Evolutionary conservation across 2,888 invertebrate species (phyloP).

Genomic region (Tetheella fluctuosa): DNA sequence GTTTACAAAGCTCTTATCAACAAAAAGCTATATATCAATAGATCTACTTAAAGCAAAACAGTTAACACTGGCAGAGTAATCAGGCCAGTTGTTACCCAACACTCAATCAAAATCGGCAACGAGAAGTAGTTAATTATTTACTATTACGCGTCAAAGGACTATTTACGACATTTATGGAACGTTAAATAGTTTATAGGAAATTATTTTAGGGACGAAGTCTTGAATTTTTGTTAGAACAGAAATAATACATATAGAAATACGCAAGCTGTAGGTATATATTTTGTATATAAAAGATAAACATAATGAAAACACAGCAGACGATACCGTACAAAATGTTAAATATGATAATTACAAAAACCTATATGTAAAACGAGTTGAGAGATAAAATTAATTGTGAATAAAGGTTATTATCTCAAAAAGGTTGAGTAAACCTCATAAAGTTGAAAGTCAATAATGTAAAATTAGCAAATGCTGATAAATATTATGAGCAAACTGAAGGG

Average conservation of each 20-base stretch:
- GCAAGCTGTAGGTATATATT: not conserved
- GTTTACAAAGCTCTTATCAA: not conserved
- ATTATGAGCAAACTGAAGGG: not conserved
- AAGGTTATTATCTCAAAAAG: not conserved
- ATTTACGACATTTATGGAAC: not conserved
- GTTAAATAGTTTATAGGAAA: not conserved
- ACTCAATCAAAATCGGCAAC: conserved; percentile 4
- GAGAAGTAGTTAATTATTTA: not conserved
- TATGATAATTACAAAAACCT: not conserved
- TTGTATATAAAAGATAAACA: not conserved
- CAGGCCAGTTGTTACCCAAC: conserved; percentile 3
- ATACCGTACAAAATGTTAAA: not conserved
- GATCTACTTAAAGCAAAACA: not conserved
- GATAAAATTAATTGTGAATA: no score
- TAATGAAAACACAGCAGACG: not conserved
- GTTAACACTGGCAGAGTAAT: not conserved
- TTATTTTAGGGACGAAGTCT: not conserved
- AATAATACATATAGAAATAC: not conserved
- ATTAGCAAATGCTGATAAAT: no score
- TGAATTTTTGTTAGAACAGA: not conserved
- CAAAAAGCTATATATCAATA: not conserved
- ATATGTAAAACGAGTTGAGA: no score
- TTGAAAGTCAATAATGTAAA: no score
- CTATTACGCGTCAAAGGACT: not conserved
- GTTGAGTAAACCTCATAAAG: not conserved